A percentile compares a stretch with the other conserved stretches of the same genome.
These are phyloP conservation scores for Polyodon spathula DNA, from an alignment of 2,113 vertebrate species.

Conservation along the genomic window DNA sequence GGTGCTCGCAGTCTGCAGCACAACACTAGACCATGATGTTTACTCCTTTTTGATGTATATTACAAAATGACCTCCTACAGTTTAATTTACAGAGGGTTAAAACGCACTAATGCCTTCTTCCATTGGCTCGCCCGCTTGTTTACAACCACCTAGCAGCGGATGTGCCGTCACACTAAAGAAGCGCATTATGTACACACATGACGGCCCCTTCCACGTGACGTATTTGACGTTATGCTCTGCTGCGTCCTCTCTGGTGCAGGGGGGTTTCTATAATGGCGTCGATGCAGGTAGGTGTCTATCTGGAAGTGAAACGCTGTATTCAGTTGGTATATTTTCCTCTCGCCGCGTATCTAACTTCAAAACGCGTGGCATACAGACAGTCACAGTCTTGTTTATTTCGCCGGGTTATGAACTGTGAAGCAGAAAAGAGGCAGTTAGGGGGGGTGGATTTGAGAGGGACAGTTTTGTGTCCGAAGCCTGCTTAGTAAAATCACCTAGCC, in stretches of 20 bases:
- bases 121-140: no score
- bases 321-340: not conserved
- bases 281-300: conserved; percentile 81
- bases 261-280: conserved; percentile 92
- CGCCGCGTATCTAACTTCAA: not conserved
- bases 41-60: no score
- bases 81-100: no score
- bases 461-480: not conserved
- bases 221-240: conserved; percentile 35
- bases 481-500: not conserved
- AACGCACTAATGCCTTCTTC: no score
- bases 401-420: not conserved
- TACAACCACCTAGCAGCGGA: no score
- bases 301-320: conserved; percentile 19
- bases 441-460: not conserved
- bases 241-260: conserved; percentile 36
- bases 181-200: conserved; percentile 20
- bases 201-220: conserved; percentile 34
- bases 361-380: not conserved
- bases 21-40: no score
- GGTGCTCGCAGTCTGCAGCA: no score
- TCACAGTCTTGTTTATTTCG: no score
- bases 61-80: no score
- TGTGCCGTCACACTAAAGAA: no score
- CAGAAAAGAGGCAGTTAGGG: conserved; percentile 6